Base-by-base conservation (phyloP, 2,888 invertebrate species). In the Erebia epiphron region DNA sequence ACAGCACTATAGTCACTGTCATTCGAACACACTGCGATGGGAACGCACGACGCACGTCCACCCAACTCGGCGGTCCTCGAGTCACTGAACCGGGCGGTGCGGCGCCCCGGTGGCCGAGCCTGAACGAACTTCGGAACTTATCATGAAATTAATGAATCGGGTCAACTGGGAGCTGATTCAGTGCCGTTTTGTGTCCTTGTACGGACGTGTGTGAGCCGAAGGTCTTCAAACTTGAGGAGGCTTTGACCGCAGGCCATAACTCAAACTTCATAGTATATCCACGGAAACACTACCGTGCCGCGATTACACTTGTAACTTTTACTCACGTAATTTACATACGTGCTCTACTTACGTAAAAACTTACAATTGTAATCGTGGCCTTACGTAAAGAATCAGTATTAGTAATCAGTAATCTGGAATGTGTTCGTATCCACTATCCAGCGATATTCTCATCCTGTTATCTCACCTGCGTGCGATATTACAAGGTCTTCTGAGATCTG, bases 141-240 rank as follows among this genome's bases (percentile, higher is more conserved):
- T 89, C 88, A 85, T 87, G 86, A 87, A 87, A 87, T 84, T 85
- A 85, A 83, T 83, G 82, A 91, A 90, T 89, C 91, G 77, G 91
- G 91, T 91, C 91, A 91, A 79, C 77, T 80, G 81, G 79, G 78
- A 79, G 78, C 76, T 78, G 73, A 73, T 61, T 64, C 69, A 73
- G 52, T 67, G 60, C 67, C 67, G 69, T 62, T 66, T 72, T 18
- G 71, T 67, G 73, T 73, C 73, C 75, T 75, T 73, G 74, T 65
- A 60, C 49, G 21, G 57, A 4, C 16, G 13, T 14, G 21, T 16
- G 56, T 16, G 13, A 64, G 1, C 26, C 56, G 67, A 67, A 67
- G 62, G 56, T 56, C 68, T 72, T 26, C 14, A 8, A 16, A 43
- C 60, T n/a, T n/a, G 8, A 18, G 18, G 13, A 61, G 49, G 62